Percentiles rank a stretch among this genome's conserved stretches.
phyloP scores from a whole-genome alignment of 2,888 invertebrate species.

The Yponomeuta cagnagella region DNA sequence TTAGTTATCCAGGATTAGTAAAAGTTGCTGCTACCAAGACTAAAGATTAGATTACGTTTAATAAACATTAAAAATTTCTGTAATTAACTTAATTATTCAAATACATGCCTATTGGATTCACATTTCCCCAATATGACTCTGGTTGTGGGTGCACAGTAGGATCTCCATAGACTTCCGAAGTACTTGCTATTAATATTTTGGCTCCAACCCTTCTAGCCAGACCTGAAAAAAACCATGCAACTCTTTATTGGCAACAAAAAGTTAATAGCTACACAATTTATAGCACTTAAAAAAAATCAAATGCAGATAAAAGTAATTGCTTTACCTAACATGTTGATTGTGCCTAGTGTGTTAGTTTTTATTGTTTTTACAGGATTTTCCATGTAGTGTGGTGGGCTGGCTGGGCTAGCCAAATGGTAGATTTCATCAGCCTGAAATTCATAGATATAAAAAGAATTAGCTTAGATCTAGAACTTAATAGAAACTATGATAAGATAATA shows the following conservation, averaged over 20 bases:
- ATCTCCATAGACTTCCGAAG: slow-evolving; percentile 99
- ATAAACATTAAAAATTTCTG: too few species aligned
- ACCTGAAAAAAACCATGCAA: slow-evolving; percentile 66
- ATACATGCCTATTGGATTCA: slow-evolving; percentile 92
- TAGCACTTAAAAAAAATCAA: background rate
- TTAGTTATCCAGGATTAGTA: too few species aligned
- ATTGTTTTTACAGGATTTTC: slow-evolving; percentile 99
- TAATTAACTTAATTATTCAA: too few species aligned
- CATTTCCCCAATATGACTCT: slow-evolving; percentile 99
- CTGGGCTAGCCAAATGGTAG: slow-evolving; percentile 98
- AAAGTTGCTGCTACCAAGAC: too few species aligned
- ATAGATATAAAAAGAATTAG: slow-evolving; percentile 10
- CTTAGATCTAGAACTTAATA: background rate
- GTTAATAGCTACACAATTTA: background rate
- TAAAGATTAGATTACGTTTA: too few species aligned
- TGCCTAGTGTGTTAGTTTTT: slow-evolving; percentile 98
- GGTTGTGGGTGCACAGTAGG: slow-evolving; percentile 98
- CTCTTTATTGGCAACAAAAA: background rate
- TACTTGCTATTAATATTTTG: slow-evolving; percentile 95
- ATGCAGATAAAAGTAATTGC: slow-evolving; percentile 14
- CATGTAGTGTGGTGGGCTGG: slow-evolving; percentile 99
- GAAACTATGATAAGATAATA: too few species aligned
- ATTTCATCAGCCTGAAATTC: slow-evolving; percentile 89
- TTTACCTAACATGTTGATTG: slow-evolving; percentile 92
- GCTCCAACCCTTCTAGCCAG: slow-evolving; percentile 95